Evolutionary conservation across 2,797 vertebrate genomes (phyloP), one percentile per base, ranked within the genome.

Genomic region (Staurois parvus): DNA sequence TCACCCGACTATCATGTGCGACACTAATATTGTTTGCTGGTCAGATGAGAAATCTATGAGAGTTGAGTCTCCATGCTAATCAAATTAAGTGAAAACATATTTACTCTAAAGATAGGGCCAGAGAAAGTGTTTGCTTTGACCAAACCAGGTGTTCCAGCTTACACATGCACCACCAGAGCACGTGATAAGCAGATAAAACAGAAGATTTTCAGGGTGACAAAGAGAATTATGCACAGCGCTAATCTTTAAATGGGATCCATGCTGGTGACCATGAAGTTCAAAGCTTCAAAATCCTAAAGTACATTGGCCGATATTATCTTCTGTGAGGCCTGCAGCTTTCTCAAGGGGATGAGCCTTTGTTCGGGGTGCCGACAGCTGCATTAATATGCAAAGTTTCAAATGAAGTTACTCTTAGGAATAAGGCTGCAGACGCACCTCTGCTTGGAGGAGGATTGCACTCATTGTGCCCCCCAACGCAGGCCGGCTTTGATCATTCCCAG

Each of bases 191-290:
- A 28, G 64, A 66, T 66, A 29, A 66, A 66, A 66, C 28, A 29
- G 64, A 66, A 29, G 64, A 66, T 66, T 66, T 66, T 29, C 64
- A 66, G 64, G 64, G 64, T 29, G 26, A 66, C 64, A 66, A 66
- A 26, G 64, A 66, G 28, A 66, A 66, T 26, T 26, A 29, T 66
- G 64, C 64, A 15, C 12, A 66, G 64, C 12, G 26, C 12, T 66
- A 66, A 66, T 66, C 64, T 66, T 26, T 66, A 66, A 66, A 66
- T 66, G 28, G 64, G 64, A 66, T 66, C 64, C 28, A 29, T 26
- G 64, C 28, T 26, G 28, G 64, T 66, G 64, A 29, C 64, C 64
- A 29, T 29, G 26, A 66, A 66, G n/a, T 66, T 66, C 64, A 66
- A 66, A 66, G 64, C 64, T 29, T 26, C 2, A 1, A 12, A 26